Evolutionary conservation across 2,113 vertebrate genomes (phyloP), one percentile per base, ranked within the genome.

Genomic region (Brienomyrus brachyistius): DNA sequence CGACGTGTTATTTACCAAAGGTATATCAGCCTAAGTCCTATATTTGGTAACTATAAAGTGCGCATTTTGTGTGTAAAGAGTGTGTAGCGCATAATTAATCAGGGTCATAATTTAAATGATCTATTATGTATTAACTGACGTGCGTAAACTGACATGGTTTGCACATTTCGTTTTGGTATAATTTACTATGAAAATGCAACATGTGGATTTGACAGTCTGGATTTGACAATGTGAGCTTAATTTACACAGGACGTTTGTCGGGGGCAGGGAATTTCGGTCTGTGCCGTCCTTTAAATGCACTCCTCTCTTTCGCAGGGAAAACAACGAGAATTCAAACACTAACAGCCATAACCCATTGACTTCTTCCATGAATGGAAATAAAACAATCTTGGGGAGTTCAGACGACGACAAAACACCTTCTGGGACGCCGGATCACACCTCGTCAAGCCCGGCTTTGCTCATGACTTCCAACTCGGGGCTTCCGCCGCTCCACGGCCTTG

Each of bases 371-470:
- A 99, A 99, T 70, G 98, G 98, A 93, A 98, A 95, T 94, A 99
- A 99, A 96, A 97, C 97, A 92, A 97, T 99, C 94, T 95, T 99
- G 94, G 98, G 98, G 93, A 99, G 98, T 92, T 99, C 98, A 0
- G 98, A 99, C 94, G 98, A 99, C 90, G 98, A 99, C 94, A 99
- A 99, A 97, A 99, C 98, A 0, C 98, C 98, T 0, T 97, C 97
- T 13, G 98, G 98, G 90, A 99, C 98, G 0, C 98, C 98, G 82
- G 98, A 99, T 93, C 98, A 99, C 96, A 97, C 96, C 59, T 99
- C 98, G 4, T 96, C 96, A 90, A 99, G 98, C 92, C 98, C 98
- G 0, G 97, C 97, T 1, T 94, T 99, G 94, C 96, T 99, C 82
- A 97, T 99, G 91, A 97, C 96, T 90, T 95, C 98, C 7, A 97